Base-by-base conservation (phyloP, 1,140 invertebrate species). In the Maconellicoccus hirsutus region DNA sequence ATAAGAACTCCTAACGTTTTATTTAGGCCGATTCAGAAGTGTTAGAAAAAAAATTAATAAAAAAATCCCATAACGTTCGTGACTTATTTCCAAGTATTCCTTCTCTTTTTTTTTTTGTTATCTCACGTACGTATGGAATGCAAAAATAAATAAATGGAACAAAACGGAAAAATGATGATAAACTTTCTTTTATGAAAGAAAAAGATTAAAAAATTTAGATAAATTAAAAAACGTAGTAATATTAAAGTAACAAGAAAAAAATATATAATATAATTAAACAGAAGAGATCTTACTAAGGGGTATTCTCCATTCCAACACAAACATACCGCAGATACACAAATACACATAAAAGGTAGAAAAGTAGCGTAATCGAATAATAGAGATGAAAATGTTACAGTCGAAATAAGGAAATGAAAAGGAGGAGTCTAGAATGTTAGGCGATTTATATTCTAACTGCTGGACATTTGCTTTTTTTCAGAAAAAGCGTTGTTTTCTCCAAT, bases 291-390 rank as follows among this genome's bases (percentile, higher is more conserved):
- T 66, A 23, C 61, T 66, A 66, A 16, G 16, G 61, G 25, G 19
- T 66, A 25, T 4, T 22, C 19, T 66, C 16, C 10, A 25, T 66
- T 66, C 19, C 1, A 23, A 66, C 21, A 66, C 25, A 66, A 6
- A 59, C 21, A 59, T n/a, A 59, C 21, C 16, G 21, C 21, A n/a
- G n/a, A n/a, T n/a, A 59, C 21, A 59, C 21, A 19, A n/a, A 22
- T 16, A 22, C n/a, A 59, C 52, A 59, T 22, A 66, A 66, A n/a
- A 66, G 25, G 61, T 66, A 66, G 61, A 66, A 66, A 66, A 66
- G 10, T 66, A 66, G n/a, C n/a, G 25, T 23, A 23, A 66, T 66
- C 61, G 61, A 66, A 26, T 66, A 16, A 26, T 52, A 66, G 61
- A 66, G 16, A 66, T 26, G 25, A 8, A 66, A 23, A 66, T 23